These are phyloP conservation scores for Pocillopora grandis DNA, from an alignment of 92 coral and sea anemone genomes.

Conservation along the genomic window DNA sequence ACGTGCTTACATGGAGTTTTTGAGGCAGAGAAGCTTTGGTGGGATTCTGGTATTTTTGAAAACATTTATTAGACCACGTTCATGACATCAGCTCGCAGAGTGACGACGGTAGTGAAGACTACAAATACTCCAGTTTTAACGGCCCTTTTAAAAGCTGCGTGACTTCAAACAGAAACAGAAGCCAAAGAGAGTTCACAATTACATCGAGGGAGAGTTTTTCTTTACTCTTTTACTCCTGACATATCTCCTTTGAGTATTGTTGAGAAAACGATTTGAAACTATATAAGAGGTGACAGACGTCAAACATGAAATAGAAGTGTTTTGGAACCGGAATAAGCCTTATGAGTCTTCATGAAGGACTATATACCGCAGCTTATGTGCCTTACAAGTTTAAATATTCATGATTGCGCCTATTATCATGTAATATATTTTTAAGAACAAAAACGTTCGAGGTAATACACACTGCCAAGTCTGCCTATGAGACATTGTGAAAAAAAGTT, in stretches of 20 bases:
- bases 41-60: conserved; percentile 75
- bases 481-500: too few relatives aligned
- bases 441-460: too few relatives aligned
- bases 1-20: conserved; percentile 75
- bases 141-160: not conserved
- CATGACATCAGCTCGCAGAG: not conserved
- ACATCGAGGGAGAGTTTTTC: not conserved
- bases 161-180: not conserved
- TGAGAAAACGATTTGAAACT: too few relatives aligned
- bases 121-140: not conserved
- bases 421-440: too few relatives aligned
- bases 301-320: too few relatives aligned
- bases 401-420: too few relatives aligned
- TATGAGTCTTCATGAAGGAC: too few relatives aligned
- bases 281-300: too few relatives aligned
- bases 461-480: too few relatives aligned
- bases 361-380: too few relatives aligned
- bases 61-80: conserved; percentile 79
- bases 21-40: conserved; percentile 60
- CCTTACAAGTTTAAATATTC: too few relatives aligned
- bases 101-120: not conserved
- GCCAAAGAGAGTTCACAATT: not conserved
- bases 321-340: too few relatives aligned
- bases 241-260: not conserved
- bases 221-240: not conserved